Base-by-base conservation (phyloP, 2,888 invertebrate genomes). In the Andrena chrysosceles region DNA sequence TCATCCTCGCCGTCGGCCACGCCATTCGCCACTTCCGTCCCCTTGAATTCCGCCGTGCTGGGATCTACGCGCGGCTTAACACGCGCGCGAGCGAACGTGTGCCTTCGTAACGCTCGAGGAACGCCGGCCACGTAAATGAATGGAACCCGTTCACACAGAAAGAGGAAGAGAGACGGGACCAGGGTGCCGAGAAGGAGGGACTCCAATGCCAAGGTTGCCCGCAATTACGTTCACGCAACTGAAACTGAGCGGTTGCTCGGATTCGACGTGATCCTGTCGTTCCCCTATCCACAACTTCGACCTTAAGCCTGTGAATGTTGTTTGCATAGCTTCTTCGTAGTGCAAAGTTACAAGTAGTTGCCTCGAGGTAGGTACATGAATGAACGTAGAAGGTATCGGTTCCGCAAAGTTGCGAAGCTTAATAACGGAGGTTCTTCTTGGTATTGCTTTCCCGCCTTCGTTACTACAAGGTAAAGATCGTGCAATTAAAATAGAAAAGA, bases 121-220 rank as follows among this genome's bases (percentile, higher is more conserved):
- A 80, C 77, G 62, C 70, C 59, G 83, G 74, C 84, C 85, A 81
- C 73, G 85, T 74, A 84, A 88, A 85, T 83, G 86, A 85, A 87
- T 83, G 77, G 72, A 85, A 85, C 75, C 75, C 81, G 83, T 86
- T 88, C 88, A 67, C 81, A 86, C 82, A 76, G 82, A 82, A 68
- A 62, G 81, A 72, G 67, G 75, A 79, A 84, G 63, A 68, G 81
- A 72, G 85, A 76, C 49, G 54, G 49, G 29, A 2, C 20, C 60
- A 52, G 49, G 49, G 77, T 73, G 62, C 42, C 29, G 77, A 68
- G 84, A 33, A 20, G 66, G 70, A 74, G 72, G 52, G 62, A 75
- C 59, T 70, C 64, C 89, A 90, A 88, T 88, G 90, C 85, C 90
- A 90, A 90, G 90, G 90, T 87, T 89, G 82, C 66, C 75, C 62